Evolutionary conservation across 1,140 invertebrate genomes (phyloP), one percentile per base, ranked within the genome.

Genomic region (Drosophila nebulosa): DNA sequence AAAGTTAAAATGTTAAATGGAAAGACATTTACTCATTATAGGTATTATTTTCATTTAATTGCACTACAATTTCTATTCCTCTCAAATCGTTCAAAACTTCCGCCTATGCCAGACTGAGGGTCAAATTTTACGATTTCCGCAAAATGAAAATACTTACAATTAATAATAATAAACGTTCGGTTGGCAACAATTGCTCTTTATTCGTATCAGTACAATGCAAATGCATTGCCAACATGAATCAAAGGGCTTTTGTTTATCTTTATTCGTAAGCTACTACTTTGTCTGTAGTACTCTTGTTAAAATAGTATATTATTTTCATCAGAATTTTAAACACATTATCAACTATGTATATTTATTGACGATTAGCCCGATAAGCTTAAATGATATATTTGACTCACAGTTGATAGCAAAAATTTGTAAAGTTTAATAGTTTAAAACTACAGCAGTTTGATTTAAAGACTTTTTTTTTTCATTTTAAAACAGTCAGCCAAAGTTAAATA

Each of bases 81-180:
- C 32, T 22, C 52, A 57, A 56, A 16, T n/a, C 26, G 30, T 30
- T 24, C 3, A 52, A 71, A 72, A 73, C 71, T 74, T 74, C 71
- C 70, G 71, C 50, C 30, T 46, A 56, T 21, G 50, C 14, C 22
- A 53, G 51, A 16, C 52, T 58, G 63, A 65, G 64, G 59, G 58
- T 69, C 58, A 39, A 69, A 57, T 68, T 57, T 57, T 50, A 60
- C 69, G 42, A 74, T 64, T 74, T 75, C 73, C 73, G 72, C 42
- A 58, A 72, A 57, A 59, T 52, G 32, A 52, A 64, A 55, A 35
- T 50, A 68, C 22, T 52, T n/a, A 32, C 30, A 32, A 32, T 32
- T 32, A 32, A 32, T 32, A 26, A 52, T 52, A n/a, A 69, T 69
- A 69, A 27, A 71, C 36, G 16, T n/a, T 35, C 42, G 66, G 16